A percentile compares a stretch with the other conserved stretches of the same genome.
phyloP scores from a whole-genome alignment of 2,113 vertebrate species.

The Cyprinus carpio region DNA sequence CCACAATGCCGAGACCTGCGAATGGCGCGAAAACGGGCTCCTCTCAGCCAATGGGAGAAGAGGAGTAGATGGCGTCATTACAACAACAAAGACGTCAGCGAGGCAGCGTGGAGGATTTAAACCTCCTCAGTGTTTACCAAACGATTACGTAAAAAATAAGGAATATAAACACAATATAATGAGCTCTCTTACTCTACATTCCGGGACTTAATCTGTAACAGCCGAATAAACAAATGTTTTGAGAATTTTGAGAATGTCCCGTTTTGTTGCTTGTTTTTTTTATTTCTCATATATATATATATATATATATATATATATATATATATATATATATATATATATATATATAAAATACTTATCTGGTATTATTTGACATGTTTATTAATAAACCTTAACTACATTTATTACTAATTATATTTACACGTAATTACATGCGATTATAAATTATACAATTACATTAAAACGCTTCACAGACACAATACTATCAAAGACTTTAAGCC shows the following conservation, averaged over 20 bases:
- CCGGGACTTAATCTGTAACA: neutral
- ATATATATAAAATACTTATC: too few relatives aligned
- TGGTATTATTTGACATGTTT: too few relatives aligned
- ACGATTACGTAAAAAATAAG: neutral
- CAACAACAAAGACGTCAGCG: slow-evolving; percentile 20
- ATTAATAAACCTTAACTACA: neutral
- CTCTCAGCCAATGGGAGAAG: slow-evolving; percentile 62
- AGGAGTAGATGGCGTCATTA: slow-evolving; percentile 19
- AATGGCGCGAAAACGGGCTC: slow-evolving; percentile 77
- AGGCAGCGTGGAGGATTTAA: slow-evolving; percentile 20
- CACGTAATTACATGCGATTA: too few relatives aligned
- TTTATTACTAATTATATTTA: neutral
- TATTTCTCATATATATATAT: too few relatives aligned
- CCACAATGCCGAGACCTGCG: slow-evolving; percentile 70
- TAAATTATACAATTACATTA: too few relatives aligned
- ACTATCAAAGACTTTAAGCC: too few relatives aligned
- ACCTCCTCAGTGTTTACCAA: neutral
- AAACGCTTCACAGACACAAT: too few relatives aligned
- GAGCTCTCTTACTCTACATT: neutral
- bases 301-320: too few relatives aligned
- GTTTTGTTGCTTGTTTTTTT: neutral
- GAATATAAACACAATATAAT: neutral
- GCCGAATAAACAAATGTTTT: neutral
- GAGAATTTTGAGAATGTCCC: neutral
- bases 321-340: neutral